Percentiles rank a stretch among this genome's conserved stretches.
Evolutionary conservation across 2,113 vertebrate genomes (phyloP).

Genomic region (Phaethon lepturus): DNA sequence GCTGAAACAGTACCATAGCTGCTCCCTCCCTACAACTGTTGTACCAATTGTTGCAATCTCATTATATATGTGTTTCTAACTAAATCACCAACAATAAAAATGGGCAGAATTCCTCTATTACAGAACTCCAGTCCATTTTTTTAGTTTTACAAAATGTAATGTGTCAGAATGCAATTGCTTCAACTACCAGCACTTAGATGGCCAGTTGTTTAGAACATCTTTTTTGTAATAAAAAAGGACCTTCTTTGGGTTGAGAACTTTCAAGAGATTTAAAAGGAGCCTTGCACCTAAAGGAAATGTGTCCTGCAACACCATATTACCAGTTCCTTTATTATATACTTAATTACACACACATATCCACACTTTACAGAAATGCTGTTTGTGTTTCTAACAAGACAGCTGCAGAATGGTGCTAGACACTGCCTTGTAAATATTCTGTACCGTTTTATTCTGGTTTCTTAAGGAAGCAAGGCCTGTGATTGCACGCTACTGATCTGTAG

Average conservation of each 20-base stretch:
- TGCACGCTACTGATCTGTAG: neutral
- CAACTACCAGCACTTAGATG: neutral
- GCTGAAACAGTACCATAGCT: neutral
- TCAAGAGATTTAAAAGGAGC: neutral
- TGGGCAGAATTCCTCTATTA: neutral
- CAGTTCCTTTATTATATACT: neutral
- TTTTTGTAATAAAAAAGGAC: neutral
- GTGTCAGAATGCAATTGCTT: conserved; percentile 54
- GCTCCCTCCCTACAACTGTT: neutral
- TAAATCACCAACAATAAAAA: conserved; percentile 48
- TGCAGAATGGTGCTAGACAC: neutral
- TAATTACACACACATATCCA: neutral
- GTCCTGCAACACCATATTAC: neutral
- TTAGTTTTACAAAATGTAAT: conserved; percentile 38
- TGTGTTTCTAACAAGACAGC: neutral
- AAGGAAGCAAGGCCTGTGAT: neutral
- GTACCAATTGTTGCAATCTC: neutral
- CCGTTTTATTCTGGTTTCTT: neutral
- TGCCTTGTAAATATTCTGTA: neutral
- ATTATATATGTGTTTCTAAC: neutral
- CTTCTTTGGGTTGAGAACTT: neutral
- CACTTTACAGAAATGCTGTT: neutral
- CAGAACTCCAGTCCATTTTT: conserved; percentile 36
- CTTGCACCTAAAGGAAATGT: neutral
- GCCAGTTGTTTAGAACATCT: neutral